Percentiles rank a stretch among this genome's conserved stretches.
Conservation (phyloP, 1,140 invertebrate species). For the Drosophila kepulauana region DNA sequence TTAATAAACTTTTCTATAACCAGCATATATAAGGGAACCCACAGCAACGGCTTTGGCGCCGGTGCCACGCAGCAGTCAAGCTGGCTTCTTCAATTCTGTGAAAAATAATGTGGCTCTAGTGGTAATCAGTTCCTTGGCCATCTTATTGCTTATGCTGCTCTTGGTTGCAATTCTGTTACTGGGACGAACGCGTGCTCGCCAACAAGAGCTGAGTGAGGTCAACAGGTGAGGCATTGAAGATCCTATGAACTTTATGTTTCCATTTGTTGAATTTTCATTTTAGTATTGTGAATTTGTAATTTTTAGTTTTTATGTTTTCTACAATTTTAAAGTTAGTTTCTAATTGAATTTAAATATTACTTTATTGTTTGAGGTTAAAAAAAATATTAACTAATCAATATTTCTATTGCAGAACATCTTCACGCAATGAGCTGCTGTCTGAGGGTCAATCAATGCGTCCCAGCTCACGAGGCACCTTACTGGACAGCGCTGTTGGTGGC, state of each 20-base stretch:
- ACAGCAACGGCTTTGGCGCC: conserved; percentile 88
- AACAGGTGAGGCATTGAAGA: conserved; percentile 55
- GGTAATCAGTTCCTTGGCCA: conserved; percentile 86
- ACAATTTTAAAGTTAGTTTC: no score
- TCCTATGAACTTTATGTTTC: no score
- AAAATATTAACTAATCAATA: no score
- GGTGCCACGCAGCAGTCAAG: conserved; percentile 87
- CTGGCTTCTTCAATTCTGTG: conserved; percentile 88
- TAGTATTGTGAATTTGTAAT: no score
- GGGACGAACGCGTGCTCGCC: conserved; percentile 87
- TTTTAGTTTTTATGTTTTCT: not conserved
- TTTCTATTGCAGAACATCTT: conserved; percentile 55
- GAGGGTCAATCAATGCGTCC: conserved; percentile 73
- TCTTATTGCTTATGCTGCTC: conserved; percentile 88
- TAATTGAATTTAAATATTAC: no score
- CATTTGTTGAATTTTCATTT: no score
- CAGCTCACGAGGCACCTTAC: conserved; percentile 60
- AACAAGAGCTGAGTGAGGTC: conserved; percentile 73
- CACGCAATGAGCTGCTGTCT: conserved; percentile 77
- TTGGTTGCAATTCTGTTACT: conserved; percentile 88
- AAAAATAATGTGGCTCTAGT: conserved; percentile 80
- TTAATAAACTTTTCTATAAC: conserved; percentile 32
- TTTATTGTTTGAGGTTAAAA: no score
- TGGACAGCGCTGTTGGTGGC: conserved; percentile 42
- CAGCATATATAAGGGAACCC: conserved; percentile 89